phyloP scores from a whole-genome alignment of 2,797 vertebrate genomes.

The Vireo griseus region DNA sequence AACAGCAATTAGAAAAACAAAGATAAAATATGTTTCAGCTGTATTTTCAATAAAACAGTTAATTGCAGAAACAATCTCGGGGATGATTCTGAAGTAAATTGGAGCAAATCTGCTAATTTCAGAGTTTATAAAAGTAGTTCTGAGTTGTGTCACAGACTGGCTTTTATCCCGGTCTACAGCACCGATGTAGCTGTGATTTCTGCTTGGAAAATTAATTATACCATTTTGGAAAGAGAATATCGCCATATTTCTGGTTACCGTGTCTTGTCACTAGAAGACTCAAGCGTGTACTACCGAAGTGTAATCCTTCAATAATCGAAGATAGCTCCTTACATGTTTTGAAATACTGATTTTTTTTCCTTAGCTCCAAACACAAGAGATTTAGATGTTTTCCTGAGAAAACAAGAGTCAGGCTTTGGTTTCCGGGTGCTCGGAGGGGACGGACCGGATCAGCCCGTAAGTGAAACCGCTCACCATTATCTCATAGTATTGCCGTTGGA shows the following conservation, averaged over 20 bases:
- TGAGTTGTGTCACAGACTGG: not conserved
- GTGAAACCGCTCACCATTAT: slow-evolving; percentile 29
- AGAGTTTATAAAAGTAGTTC: not conserved
- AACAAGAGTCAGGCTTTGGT: slow-evolving; percentile 96
- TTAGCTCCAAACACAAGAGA: slow-evolving; percentile 93
- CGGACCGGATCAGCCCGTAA: slow-evolving; percentile 94
- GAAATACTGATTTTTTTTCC: not conserved
- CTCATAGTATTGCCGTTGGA: not conserved
- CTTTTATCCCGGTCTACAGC: not conserved
- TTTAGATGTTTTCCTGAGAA: slow-evolving; percentile 94
- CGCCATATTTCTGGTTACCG: not conserved
- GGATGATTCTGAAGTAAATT: not conserved
- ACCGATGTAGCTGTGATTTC: not conserved
- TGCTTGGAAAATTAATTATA: not conserved
- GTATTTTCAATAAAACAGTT: not conserved
- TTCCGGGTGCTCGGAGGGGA: slow-evolving; percentile 97
- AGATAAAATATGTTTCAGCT: not conserved
- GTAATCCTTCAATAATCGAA: not conserved
- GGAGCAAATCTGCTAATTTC: not conserved
- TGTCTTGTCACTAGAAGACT: not conserved
- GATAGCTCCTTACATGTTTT: not conserved
- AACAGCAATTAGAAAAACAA: not conserved
- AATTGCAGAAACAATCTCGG: not conserved
- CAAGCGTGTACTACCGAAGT: not conserved
- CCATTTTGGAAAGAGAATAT: not conserved